These are phyloP conservation scores for Telmatherina bonti DNA, from an alignment of 2,797 vertebrate genomes.

Conservation along the genomic window DNA sequence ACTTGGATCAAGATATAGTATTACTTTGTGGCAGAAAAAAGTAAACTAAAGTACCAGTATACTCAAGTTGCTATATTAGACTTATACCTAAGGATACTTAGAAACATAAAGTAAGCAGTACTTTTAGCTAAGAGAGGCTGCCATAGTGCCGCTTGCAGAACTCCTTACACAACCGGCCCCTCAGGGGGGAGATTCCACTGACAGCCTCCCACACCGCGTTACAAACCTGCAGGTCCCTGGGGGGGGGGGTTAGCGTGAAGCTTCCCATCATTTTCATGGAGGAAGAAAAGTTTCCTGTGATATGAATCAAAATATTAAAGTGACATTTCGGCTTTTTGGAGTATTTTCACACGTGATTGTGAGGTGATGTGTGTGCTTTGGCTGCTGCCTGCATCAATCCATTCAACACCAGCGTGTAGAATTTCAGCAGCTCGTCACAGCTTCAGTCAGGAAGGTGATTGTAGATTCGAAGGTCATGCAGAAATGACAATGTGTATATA, in stretches of 20 bases:
- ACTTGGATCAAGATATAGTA: no score
- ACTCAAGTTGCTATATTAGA: no score
- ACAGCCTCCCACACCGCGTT: not conserved
- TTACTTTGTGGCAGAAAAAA: no score
- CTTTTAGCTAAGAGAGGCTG: no score
- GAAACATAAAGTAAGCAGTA: no score
- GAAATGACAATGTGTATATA: no score
- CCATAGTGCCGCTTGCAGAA: slow-evolving; percentile 3
- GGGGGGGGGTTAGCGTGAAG: not conserved
- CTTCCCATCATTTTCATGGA: not conserved
- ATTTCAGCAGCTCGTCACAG: slow-evolving; percentile 51
- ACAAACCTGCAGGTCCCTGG: slow-evolving; percentile 8
- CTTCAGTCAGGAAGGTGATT: no score
- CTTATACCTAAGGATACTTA: no score
- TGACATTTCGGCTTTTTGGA: not conserved
- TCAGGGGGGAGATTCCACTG: not conserved
- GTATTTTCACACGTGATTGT: slow-evolving; percentile 9
- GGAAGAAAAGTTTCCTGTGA: not conserved
- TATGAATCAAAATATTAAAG: not conserved
- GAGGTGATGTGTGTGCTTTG: slow-evolving; percentile 29
- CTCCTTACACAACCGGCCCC: slow-evolving; percentile 36
- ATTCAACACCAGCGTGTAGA: slow-evolving; percentile 55
- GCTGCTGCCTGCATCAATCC: slow-evolving; percentile 10
- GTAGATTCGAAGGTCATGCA: no score
- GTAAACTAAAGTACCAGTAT: no score